Percentiles rank a stretch among this genome's conserved stretches.
phyloP scores from a whole-genome alignment of 1,140 invertebrate genomes.

The Drosophila suzukii region DNA sequence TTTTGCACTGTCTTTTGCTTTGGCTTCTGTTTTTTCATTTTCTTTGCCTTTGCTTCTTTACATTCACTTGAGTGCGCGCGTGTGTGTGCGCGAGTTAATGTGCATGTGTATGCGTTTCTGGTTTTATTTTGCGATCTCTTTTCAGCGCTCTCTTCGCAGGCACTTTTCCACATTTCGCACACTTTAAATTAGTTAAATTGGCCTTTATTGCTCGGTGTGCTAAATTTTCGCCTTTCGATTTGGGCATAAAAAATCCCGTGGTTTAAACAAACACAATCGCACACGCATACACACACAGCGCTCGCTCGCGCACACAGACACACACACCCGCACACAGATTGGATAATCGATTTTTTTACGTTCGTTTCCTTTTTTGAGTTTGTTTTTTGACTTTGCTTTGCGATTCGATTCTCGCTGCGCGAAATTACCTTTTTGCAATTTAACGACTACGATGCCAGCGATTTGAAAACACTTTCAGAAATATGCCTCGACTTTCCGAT shows the following conservation, averaged over 20 bases:
- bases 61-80: slow-evolving; percentile 7
- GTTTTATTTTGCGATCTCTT: slow-evolving; percentile 27
- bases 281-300: slow-evolving; percentile 44
- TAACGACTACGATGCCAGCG: slow-evolving; percentile 54
- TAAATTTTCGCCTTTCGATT: slow-evolving; percentile 43
- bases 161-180: slow-evolving; percentile 60
- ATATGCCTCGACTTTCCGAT: slow-evolving; percentile 59
- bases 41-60: slow-evolving; percentile 50
- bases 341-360: slow-evolving; percentile 77
- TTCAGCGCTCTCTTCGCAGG: slow-evolving; percentile 32
- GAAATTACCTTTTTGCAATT: slow-evolving; percentile 71
- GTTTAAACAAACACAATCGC: slow-evolving; percentile 64
- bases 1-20: slow-evolving; percentile 47
- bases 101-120: slow-evolving; percentile 45
- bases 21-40: slow-evolving; percentile 34
- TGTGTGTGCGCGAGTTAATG: slow-evolving; percentile 35
- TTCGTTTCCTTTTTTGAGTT: slow-evolving; percentile 47
- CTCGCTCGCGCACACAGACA: slow-evolving; percentile 29
- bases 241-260: slow-evolving; percentile 52
- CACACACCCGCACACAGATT: slow-evolving; percentile 62
- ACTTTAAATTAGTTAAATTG: slow-evolving; percentile 53
- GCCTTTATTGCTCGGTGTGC: slow-evolving; percentile 46
- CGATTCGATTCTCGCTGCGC: slow-evolving; percentile 7
- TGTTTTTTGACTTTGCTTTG: slow-evolving; percentile 50
- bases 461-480: slow-evolving; percentile 68